phyloP scores from a whole-genome alignment of 2,797 vertebrate genomes.

The Anguilla marmorata region DNA sequence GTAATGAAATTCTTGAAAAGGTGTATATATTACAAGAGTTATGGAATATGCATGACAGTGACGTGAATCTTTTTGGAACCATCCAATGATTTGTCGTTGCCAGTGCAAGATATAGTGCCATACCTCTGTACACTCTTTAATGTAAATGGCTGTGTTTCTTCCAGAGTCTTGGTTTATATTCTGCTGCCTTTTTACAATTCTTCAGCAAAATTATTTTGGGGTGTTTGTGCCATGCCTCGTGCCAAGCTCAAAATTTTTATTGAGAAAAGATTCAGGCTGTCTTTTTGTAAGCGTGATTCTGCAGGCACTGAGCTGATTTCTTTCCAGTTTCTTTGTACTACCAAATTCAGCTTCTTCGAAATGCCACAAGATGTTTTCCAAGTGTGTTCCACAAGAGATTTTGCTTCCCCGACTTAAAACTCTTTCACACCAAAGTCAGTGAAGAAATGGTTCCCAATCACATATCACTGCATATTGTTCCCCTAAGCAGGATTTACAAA shows the following conservation, averaged over 20 bases:
- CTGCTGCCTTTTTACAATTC: background rate
- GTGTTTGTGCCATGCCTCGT: background rate
- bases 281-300: slow-evolving; percentile 2
- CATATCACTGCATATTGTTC: background rate
- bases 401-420: background rate
- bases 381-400: background rate
- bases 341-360: slow-evolving; percentile 7
- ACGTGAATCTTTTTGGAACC: background rate
- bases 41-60: background rate
- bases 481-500: background rate
- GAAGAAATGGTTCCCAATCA: background rate
- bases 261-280: background rate
- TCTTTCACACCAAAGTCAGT: background rate
- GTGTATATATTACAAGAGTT: background rate
- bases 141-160: background rate
- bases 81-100: background rate
- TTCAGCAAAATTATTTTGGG: slow-evolving; percentile 12
- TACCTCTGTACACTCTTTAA: background rate
- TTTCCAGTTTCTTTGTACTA: background rate
- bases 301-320: slow-evolving; percentile 3
- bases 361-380: slow-evolving; percentile 2
- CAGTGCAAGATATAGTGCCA: background rate
- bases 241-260: background rate
- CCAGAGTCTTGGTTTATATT: background rate
- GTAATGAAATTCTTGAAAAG: background rate